Percentiles rank a stretch among this genome's conserved stretches.
phyloP scores from a whole-genome alignment of 2,113 vertebrate genomes.

The Alethe castanea region DNA sequence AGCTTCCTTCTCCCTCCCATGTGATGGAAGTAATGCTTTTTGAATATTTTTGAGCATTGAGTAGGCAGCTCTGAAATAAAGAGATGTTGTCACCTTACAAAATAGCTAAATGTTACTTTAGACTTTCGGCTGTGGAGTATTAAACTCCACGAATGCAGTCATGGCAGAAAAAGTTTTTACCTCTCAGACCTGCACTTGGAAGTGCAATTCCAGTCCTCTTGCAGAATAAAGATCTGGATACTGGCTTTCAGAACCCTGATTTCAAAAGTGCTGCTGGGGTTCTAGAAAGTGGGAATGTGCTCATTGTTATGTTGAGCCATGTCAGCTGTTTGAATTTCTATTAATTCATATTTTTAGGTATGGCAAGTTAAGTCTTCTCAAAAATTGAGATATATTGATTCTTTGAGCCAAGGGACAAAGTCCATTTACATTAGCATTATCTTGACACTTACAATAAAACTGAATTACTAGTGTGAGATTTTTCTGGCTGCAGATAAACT shows the following conservation, averaged over 20 bases:
- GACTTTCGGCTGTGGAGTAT: not conserved
- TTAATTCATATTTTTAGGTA: not conserved
- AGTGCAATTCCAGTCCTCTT: not conserved
- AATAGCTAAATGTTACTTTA: not conserved
- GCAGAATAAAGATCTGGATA: not conserved
- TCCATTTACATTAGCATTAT: constrained; percentile 10
- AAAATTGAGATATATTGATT: not conserved
- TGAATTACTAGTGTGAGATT: not conserved
- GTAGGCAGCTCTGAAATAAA: not conserved
- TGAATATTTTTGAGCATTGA: not conserved
- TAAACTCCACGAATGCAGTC: rapidly evolving
- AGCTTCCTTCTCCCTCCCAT: constrained; percentile 6
- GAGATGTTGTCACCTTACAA: not conserved
- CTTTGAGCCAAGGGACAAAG: constrained; percentile 24
- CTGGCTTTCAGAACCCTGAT: not conserved
- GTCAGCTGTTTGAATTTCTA: not conserved
- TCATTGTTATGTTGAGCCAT: not conserved
- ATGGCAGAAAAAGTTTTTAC: not conserved
- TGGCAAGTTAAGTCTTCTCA: not conserved
- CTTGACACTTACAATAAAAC: constrained; percentile 32
- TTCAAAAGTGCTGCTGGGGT: not conserved
- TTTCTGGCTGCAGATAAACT: constrained; percentile 27
- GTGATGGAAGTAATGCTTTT: not conserved
- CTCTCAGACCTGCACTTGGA: not conserved
- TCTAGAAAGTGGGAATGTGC: not conserved